A percentile compares a stretch with the other conserved stretches of the same genome.
These are phyloP conservation scores for Drosophila anomalata DNA, from an alignment of 2,888 invertebrate species.

Conservation along the genomic window DNA sequence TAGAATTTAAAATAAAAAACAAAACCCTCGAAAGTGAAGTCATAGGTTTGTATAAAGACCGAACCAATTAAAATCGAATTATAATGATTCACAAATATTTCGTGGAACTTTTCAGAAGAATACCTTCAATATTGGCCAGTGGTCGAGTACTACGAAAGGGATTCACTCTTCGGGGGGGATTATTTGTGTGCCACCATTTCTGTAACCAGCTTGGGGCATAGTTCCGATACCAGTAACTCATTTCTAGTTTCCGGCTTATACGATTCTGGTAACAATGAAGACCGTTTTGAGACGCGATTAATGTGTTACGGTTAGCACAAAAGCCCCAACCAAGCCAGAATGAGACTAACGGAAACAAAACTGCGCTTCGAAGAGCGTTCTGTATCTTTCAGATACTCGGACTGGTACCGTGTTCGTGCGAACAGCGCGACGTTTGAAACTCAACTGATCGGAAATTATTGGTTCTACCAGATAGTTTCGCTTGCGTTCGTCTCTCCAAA, in stretches of 20 bases:
- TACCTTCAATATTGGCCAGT: constrained; percentile 71
- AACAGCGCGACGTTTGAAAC: constrained; percentile 58
- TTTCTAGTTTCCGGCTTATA: constrained; percentile 31
- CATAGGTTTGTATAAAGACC: constrained; percentile 19
- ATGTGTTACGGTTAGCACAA: constrained; percentile 25
- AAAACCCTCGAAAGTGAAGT: constrained; percentile 28
- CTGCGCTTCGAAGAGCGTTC: constrained; percentile 40
- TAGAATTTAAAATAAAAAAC: constrained; percentile 30
- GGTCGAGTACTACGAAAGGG: constrained; percentile 79
- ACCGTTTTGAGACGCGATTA: constrained; percentile 30
- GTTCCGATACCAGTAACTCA: constrained; percentile 78
- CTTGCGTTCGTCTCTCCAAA: constrained; percentile 21
- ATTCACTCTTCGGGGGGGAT: constrained; percentile 64
- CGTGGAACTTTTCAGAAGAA: neutral
- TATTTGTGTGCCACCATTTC: constrained; percentile 75
- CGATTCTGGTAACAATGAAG: neutral
- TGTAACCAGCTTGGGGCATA: constrained; percentile 81
- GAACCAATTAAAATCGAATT: constrained; percentile 35
- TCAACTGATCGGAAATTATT: constrained; percentile 57
- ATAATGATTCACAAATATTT: constrained; percentile 19
- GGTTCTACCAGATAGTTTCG: constrained; percentile 48
- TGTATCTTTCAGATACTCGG: constrained; percentile 10
- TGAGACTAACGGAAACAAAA: constrained; percentile 60
- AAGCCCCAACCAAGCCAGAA: constrained; percentile 6
- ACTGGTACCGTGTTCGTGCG: constrained; percentile 10